Conservation (phyloP, 2,888 invertebrate species). For the Labia minor region DNA sequence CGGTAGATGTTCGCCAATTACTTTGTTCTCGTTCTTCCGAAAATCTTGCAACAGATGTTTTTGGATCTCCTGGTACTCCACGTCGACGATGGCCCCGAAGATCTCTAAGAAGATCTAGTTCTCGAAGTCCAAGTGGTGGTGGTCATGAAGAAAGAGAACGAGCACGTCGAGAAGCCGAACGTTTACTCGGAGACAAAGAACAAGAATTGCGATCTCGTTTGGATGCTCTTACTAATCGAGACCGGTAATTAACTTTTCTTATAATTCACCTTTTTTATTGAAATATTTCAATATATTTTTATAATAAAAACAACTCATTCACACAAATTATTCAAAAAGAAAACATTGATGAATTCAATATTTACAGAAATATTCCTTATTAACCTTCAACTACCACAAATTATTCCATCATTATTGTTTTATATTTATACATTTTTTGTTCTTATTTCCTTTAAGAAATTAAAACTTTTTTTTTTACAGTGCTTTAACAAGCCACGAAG, state of each 20-base stretch:
- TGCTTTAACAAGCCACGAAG: slow-evolving; percentile 37
- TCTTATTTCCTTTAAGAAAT: no score
- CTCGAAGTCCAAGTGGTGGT: slow-evolving; percentile 20
- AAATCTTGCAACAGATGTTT: slow-evolving; percentile 33
- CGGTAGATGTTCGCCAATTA: slow-evolving; percentile 38
- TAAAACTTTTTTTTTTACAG: slow-evolving; percentile 29
- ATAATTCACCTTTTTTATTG: neutral
- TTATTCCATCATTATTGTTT: no score
- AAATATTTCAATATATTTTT: neutral
- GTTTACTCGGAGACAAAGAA: slow-evolving; percentile 31
- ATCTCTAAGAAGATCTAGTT: slow-evolving; percentile 30
- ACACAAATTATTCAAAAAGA: no score
- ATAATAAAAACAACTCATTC: no score
- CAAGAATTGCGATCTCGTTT: slow-evolving; percentile 33
- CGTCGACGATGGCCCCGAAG: slow-evolving; percentile 34
- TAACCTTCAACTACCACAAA: no score
- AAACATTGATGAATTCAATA: no score
- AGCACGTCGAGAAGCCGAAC: slow-evolving; percentile 30
- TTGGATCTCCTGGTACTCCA: slow-evolving; percentile 33
- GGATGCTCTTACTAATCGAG: slow-evolving; percentile 31
- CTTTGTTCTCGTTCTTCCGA: slow-evolving; percentile 39
- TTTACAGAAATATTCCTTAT: no score
- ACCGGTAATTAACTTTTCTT: slow-evolving; percentile 29
- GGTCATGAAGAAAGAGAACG: slow-evolving; percentile 25
- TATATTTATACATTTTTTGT: no score